Evolutionary conservation across 2,113 vertebrate genomes (phyloP).

Genomic region (Coryphaenoides rupestris): DNA sequence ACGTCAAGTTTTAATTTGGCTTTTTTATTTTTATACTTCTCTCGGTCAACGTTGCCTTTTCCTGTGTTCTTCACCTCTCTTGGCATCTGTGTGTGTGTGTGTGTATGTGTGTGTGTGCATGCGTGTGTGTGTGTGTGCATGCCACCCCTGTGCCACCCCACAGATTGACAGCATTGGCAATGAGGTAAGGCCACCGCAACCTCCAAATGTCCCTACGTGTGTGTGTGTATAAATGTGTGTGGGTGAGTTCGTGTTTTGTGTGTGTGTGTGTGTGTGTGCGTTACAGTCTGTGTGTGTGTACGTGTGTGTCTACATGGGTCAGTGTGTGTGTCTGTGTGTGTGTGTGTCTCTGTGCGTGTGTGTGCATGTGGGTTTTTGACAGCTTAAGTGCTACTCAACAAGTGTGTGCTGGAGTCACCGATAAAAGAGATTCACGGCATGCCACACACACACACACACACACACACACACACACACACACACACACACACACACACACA

Average conservation of each 20-base stretch:
- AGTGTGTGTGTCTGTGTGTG: background rate
- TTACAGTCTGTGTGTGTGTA: constrained; percentile 19
- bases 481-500: constrained; percentile 12
- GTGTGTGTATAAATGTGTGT: background rate
- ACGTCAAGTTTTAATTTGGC: background rate
- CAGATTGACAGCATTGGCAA: background rate
- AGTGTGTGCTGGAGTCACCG: constrained; percentile 46
- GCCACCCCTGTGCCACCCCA: background rate
- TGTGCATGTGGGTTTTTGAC: constrained; percentile 11
- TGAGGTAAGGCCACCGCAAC: background rate
- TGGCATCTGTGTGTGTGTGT: no score
- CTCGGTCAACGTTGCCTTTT: background rate
- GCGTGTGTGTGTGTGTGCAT: constrained; percentile 1
- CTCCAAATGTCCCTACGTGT: background rate
- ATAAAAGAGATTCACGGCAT: constrained; percentile 28
- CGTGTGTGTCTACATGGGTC: constrained; percentile 1
- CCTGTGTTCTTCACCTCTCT: no score
- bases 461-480: constrained; percentile 8
- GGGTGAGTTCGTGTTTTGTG: background rate
- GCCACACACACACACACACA: constrained; percentile 22
- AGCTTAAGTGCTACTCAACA: constrained; percentile 38
- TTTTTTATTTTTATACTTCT: background rate
- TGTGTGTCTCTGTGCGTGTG: constrained; percentile 4
- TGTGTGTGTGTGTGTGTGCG: background rate
- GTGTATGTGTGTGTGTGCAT: constrained; percentile 2